Evolutionary conservation across 2,888 invertebrate species (phyloP).

Genomic region (Leptarthrus brevirostris): DNA sequence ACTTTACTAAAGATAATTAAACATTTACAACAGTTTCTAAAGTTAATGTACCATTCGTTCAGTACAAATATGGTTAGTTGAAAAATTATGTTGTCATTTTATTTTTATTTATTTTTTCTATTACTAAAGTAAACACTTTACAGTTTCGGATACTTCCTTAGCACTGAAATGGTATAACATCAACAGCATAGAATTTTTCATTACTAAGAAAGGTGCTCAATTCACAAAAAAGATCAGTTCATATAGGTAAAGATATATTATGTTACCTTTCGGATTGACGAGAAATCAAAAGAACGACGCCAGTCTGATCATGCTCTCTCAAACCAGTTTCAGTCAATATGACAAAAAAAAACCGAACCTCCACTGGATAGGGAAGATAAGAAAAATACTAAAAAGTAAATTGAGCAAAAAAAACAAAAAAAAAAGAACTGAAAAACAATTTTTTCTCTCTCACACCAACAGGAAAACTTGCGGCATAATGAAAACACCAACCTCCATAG

Average conservation of each 20-base stretch:
- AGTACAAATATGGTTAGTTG: too few species aligned
- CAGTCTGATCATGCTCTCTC: constrained; percentile 35
- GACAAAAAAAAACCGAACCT: constrained; percentile 23
- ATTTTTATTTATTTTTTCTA: too few species aligned
- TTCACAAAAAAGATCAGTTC: constrained; percentile 27
- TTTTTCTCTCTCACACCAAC: constrained; percentile 3
- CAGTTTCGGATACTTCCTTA: too few species aligned
- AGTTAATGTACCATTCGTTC: too few species aligned
- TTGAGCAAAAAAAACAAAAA: constrained; percentile 25
- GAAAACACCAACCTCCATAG: constrained; percentile 47
- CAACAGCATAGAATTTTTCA: too few species aligned
- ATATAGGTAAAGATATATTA: constrained; percentile 27
- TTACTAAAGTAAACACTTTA: too few species aligned
- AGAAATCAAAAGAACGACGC: constrained; percentile 47
- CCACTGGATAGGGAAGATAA: constrained; percentile 26
- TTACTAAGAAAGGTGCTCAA: constrained; percentile 22
- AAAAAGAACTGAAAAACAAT: constrained; percentile 40
- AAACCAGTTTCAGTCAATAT: constrained; percentile 31
- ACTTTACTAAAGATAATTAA: too few species aligned
- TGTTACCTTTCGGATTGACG: constrained; percentile 19
- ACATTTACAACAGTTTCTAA: too few species aligned
- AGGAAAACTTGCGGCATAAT: constrained; percentile 31
- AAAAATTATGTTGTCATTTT: too few species aligned
- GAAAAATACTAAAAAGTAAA: constrained; percentile 29
- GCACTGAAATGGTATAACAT: too few species aligned